These are phyloP conservation scores for Phallusia fumigata DNA, from an alignment of 23 tunicate species.

Conservation along the genomic window DNA sequence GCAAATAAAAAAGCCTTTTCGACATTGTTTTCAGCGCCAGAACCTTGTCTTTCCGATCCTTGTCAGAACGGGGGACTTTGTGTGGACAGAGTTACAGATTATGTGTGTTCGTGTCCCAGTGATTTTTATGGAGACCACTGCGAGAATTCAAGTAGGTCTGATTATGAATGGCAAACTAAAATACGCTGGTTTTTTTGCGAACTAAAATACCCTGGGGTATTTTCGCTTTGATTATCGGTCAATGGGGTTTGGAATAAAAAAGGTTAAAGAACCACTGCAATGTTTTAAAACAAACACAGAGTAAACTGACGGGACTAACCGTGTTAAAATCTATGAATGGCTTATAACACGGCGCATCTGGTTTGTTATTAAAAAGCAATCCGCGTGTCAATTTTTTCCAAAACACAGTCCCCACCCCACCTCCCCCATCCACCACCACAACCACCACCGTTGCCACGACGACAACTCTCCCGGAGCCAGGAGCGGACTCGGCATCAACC, in stretches of 20 bases:
- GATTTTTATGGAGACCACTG: constrained; percentile 81
- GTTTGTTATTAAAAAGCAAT: too few species aligned
- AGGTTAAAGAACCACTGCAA: too few species aligned
- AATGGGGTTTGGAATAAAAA: too few species aligned
- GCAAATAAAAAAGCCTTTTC: not conserved
- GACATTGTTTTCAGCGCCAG: constrained; percentile 46
- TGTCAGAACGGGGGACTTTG: constrained; percentile 83
- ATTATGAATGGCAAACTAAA: too few species aligned
- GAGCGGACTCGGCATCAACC: not conserved
- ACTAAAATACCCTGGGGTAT: too few species aligned
- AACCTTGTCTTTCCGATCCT: constrained; percentile 66
- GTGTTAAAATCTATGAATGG: too few species aligned
- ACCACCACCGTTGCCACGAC: constrained; percentile 19
- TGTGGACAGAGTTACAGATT: constrained; percentile 58
- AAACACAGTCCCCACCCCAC: constrained; percentile 52
- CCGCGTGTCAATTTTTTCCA: not conserved
- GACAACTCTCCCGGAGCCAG: constrained; percentile 19
- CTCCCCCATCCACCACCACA: constrained; percentile 38
- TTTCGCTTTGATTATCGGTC: too few species aligned
- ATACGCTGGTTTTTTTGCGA: too few species aligned
- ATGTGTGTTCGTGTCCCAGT: constrained; percentile 78
- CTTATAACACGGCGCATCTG: too few species aligned
- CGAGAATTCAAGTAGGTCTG: constrained; percentile 45
- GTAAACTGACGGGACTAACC: too few species aligned
- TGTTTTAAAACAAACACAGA: too few species aligned